Conservation (phyloP, 2,113 vertebrate genomes). For the Plecotus auritus region DNA sequence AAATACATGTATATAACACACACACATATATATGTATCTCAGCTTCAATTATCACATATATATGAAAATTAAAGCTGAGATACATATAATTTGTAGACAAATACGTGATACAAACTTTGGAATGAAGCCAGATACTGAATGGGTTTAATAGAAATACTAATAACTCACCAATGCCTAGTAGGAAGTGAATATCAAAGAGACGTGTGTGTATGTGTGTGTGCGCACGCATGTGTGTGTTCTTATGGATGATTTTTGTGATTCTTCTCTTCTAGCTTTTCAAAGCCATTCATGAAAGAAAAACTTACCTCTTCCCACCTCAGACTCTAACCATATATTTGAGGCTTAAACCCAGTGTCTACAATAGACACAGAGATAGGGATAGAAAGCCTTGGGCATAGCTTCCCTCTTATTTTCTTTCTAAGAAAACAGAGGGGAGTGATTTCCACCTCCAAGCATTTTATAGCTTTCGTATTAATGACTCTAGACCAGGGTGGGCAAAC, state of each 20-base stretch:
- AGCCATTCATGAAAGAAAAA: not conserved
- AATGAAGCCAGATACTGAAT: not conserved
- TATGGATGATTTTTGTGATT: not conserved
- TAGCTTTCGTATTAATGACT: not conserved
- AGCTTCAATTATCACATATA: not conserved
- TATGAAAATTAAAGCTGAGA: not conserved
- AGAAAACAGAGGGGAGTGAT: not conserved
- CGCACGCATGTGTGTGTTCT: not conserved
- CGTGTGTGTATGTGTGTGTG: not conserved
- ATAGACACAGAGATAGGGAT: not conserved
- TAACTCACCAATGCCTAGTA: not conserved
- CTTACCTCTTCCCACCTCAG: rapidly evolving
- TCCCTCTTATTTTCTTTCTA: not conserved
- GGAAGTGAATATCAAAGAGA: not conserved
- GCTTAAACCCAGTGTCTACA: not conserved
- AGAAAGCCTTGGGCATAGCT: not conserved
- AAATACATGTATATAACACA: not conserved
- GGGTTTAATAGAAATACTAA: not conserved
- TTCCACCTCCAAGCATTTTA: not conserved
- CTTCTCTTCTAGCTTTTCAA: not conserved
- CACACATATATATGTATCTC: too few species aligned
- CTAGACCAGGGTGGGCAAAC: too few species aligned
- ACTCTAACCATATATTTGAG: not conserved
- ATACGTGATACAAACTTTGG: not conserved
- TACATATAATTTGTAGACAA: not conserved